These are phyloP conservation scores for Hippocampus guttulatus DNA, from an alignment of 2,113 vertebrate genomes.

Conservation along the genomic window DNA sequence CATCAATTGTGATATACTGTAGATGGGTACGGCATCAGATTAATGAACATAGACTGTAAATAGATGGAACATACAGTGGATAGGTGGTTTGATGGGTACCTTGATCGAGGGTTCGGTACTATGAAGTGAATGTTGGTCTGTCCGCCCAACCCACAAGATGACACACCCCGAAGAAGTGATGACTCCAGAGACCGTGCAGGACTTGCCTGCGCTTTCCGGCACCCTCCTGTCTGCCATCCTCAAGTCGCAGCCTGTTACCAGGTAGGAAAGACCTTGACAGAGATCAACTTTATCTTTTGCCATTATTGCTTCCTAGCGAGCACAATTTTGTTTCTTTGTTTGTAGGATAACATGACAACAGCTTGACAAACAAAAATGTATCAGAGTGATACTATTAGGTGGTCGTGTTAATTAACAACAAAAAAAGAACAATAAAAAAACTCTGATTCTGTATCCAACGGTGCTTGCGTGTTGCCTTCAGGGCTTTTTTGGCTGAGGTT, in stretches of 20 bases:
- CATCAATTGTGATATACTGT: too few relatives aligned
- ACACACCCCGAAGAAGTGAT: slow-evolving; percentile 67
- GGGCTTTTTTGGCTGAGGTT: slow-evolving; percentile 81
- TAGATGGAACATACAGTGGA: not conserved
- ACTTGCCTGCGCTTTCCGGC: slow-evolving; percentile 84
- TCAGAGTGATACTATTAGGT: not conserved
- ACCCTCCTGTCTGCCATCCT: slow-evolving; percentile 74
- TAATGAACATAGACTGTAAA: too few relatives aligned
- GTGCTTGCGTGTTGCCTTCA: slow-evolving; percentile 41
- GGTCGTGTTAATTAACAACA: too few relatives aligned
- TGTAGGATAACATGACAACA: not conserved
- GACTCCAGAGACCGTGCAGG: slow-evolving; percentile 68
- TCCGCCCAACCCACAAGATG: slow-evolving; percentile 44
- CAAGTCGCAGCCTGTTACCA: slow-evolving; percentile 73
- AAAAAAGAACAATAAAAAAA: too few relatives aligned
- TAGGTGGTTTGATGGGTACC: not conserved
- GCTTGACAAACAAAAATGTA: not conserved
- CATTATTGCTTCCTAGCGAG: not conserved
- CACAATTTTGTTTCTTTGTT: not conserved
- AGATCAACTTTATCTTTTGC: not conserved
- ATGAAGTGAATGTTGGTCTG: not conserved
- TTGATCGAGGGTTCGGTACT: not conserved
- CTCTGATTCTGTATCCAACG: too few relatives aligned
- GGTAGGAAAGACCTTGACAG: slow-evolving; percentile 66
- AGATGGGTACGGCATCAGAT: too few relatives aligned